Percentiles rank a stretch among this genome's conserved stretches.
phyloP scores from a whole-genome alignment of 1,140 invertebrate genomes.

The Pachypeltis micranthus region DNA sequence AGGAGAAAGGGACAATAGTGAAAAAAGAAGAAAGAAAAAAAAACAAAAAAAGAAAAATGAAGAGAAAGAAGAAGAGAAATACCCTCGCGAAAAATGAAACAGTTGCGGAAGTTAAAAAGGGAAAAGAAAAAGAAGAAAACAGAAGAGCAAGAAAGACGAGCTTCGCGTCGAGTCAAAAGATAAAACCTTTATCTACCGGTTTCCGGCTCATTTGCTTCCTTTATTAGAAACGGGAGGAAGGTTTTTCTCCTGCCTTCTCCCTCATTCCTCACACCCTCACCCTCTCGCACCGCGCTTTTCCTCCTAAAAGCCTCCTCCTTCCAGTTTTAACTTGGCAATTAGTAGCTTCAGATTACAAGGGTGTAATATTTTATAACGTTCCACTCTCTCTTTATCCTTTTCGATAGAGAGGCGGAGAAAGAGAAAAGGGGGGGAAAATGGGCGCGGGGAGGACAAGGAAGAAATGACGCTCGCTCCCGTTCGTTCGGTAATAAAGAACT shows the following conservation, averaged over 20 bases:
- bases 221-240: background rate
- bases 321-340: slow-evolving; percentile 10
- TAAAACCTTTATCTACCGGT: slow-evolving; percentile 14
- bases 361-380: slow-evolving; percentile 12
- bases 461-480: background rate
- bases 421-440: background rate
- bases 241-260: background rate
- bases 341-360: slow-evolving; percentile 12
- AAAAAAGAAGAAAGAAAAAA: too few species aligned
- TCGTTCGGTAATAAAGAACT: slow-evolving; percentile 10
- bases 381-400: too few species aligned
- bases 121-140: background rate
- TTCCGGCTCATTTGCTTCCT: slow-evolving; percentile 13
- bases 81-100: background rate
- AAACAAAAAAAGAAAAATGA: too few species aligned
- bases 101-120: background rate
- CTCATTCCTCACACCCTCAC: too few species aligned
- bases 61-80: background rate
- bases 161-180: background rate
- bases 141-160: background rate
- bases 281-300: too few species aligned
- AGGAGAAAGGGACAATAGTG: too few species aligned
- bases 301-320: too few species aligned
- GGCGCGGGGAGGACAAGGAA: background rate
- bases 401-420: background rate